Evolutionary conservation across 1,140 invertebrate genomes (phyloP).

Genomic region (Drosophila sp.): DNA sequence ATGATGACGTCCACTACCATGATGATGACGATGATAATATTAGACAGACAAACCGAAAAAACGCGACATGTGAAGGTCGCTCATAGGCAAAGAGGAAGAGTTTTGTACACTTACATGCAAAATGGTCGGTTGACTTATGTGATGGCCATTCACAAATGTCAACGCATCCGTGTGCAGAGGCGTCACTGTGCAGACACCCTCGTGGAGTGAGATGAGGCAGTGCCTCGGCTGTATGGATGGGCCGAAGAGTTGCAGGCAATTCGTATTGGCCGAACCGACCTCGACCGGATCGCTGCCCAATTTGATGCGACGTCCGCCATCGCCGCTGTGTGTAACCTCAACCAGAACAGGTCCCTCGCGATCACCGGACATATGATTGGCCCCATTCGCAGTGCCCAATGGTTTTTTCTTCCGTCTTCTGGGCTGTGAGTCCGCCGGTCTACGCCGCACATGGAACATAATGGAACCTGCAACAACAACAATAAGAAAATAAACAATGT

Average conservation of each 20-base stretch:
- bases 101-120: slow-evolving; percentile 87
- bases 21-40: background rate
- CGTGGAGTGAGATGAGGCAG: slow-evolving; percentile 95
- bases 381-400: slow-evolving; percentile 84
- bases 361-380: slow-evolving; percentile 83
- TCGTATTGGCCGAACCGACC: slow-evolving; percentile 88
- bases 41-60: background rate
- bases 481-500: background rate
- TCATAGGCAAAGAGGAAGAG: background rate
- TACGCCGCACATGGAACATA: slow-evolving; percentile 96
- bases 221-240: slow-evolving; percentile 95
- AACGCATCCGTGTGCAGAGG: slow-evolving; percentile 95
- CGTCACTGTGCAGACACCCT: slow-evolving; percentile 96
- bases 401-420: slow-evolving; percentile 96
- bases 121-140: slow-evolving; percentile 96
- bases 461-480: slow-evolving; percentile 89
- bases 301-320: slow-evolving; percentile 86
- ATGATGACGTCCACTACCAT: background rate
- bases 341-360: slow-evolving; percentile 85
- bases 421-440: slow-evolving; percentile 94
- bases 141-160: slow-evolving; percentile 96
- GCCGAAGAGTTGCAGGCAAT: slow-evolving; percentile 88
- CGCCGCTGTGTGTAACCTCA: slow-evolving; percentile 87
- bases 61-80: background rate
- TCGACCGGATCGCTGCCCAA: slow-evolving; percentile 86